A percentile compares a stretch with the other conserved stretches of the same genome.
Conservation (phyloP, 2,888 invertebrate species). For the Oxytorus armatus region DNA sequence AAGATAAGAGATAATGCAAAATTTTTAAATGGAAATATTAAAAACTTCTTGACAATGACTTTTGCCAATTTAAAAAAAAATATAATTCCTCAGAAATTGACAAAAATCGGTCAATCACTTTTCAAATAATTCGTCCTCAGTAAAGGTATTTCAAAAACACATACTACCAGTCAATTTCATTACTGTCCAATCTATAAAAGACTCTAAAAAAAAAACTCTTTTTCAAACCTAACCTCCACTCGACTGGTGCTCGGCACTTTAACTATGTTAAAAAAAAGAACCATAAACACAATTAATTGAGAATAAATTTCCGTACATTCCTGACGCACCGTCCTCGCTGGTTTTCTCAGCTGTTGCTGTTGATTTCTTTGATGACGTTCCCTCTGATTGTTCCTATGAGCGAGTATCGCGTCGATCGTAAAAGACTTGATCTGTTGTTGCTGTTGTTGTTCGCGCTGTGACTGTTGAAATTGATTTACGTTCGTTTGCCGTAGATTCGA, state of each 20-base stretch:
- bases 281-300: too few relatives aligned
- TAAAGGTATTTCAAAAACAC: too few relatives aligned
- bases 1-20: too few relatives aligned
- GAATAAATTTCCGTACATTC: conserved; percentile 65
- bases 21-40: too few relatives aligned
- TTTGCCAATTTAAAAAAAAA: too few relatives aligned
- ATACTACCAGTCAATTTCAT: too few relatives aligned
- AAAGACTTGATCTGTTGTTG: conserved; percentile 89
- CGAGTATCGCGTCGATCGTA: conserved; percentile 95
- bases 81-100: neutral
- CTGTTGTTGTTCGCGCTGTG: conserved; percentile 73
- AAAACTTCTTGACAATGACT: too few relatives aligned
- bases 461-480: conserved; percentile 78
- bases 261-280: neutral
- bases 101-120: neutral
- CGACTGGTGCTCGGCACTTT: too few relatives aligned
- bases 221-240: too few relatives aligned
- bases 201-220: too few relatives aligned
- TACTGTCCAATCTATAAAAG: too few relatives aligned
- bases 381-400: conserved; percentile 86
- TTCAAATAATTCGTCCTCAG: too few relatives aligned
- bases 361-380: conserved; percentile 80
- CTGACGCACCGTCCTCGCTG: conserved; percentile 56
- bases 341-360: conserved; percentile 78
- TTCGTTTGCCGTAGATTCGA: conserved; percentile 68